Percentiles rank a stretch among this genome's conserved stretches.
Conservation (phyloP, 2,113 vertebrate species). For the Catagonus wagneri region DNA sequence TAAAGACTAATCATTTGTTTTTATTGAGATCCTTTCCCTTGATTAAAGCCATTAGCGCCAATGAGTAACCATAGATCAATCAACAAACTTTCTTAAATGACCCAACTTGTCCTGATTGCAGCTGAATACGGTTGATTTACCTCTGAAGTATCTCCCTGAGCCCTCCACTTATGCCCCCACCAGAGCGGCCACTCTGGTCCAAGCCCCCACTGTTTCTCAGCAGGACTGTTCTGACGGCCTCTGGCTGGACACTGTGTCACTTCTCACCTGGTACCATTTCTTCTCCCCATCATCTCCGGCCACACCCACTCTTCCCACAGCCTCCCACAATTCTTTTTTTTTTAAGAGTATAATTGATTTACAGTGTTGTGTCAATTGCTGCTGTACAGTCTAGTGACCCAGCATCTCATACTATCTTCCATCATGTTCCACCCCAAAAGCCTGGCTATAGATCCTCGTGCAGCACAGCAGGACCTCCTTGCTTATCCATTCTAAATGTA, state of each 20-base stretch:
- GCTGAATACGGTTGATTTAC: neutral
- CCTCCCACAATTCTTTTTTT: too few species aligned
- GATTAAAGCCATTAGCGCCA: conserved; percentile 77
- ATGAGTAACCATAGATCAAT: conserved; percentile 68
- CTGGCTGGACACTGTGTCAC: neutral
- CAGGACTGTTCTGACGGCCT: neutral
- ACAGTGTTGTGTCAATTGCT: too few species aligned
- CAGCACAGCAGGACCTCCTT: too few species aligned
- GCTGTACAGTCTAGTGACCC: too few species aligned
- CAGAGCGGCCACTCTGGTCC: neutral
- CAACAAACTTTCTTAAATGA: conserved; percentile 63
- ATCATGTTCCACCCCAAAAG: too few species aligned
- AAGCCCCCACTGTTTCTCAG: neutral
- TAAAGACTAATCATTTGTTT: conserved; percentile 78
- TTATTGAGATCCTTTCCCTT: conserved; percentile 77
- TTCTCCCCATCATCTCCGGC: too few species aligned
- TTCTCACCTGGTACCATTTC: neutral
- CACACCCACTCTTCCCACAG: neutral
- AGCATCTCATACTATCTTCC: too few species aligned
- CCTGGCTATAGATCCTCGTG: too few species aligned
- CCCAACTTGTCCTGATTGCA: neutral
- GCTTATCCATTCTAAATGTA: too few species aligned
- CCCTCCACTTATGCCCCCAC: neutral
- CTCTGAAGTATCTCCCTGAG: neutral
- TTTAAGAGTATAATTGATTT: too few species aligned